phyloP scores from a whole-genome alignment of 2,797 vertebrate species.

The Craterocephalus amniculus region DNA sequence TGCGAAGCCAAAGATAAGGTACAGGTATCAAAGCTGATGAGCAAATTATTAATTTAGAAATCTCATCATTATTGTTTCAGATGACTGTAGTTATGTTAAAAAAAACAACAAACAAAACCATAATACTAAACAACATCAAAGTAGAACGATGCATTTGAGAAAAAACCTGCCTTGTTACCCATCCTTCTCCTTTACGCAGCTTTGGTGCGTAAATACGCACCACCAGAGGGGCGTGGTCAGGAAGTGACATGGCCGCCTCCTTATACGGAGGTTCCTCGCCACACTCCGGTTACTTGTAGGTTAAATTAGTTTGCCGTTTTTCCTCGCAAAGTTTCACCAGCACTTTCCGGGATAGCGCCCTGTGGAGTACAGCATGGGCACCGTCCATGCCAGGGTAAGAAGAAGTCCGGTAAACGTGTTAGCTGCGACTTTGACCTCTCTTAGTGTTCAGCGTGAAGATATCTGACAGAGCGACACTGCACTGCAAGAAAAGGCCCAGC shows the following conservation, averaged over 20 bases:
- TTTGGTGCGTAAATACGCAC: constrained; percentile 32
- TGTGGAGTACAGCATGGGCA: constrained; percentile 85
- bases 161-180: background rate
- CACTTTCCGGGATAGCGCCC: constrained; percentile 33
- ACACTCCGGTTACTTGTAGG: constrained; percentile 54
- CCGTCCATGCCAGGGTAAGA: constrained; percentile 94
- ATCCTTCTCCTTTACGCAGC: constrained; percentile 15
- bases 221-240: constrained; percentile 65
- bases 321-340: background rate
- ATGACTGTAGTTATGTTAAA: background rate
- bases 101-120: background rate
- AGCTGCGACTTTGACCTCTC: constrained; percentile 76
- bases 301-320: constrained; percentile 26
- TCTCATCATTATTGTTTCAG: background rate
- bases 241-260: constrained; percentile 83
- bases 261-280: constrained; percentile 21
- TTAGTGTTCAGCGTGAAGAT: background rate
- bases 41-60: background rate
- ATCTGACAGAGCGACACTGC: constrained; percentile 14
- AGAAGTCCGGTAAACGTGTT: background rate
- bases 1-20: background rate
- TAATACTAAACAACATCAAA: background rate
- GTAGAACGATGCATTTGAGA: too few species aligned
- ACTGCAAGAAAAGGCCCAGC: constrained; percentile 26
- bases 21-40: background rate